These are phyloP conservation scores for Hormaphis cornu DNA, from an alignment of 1,140 invertebrate genomes.

Conservation along the genomic window DNA sequence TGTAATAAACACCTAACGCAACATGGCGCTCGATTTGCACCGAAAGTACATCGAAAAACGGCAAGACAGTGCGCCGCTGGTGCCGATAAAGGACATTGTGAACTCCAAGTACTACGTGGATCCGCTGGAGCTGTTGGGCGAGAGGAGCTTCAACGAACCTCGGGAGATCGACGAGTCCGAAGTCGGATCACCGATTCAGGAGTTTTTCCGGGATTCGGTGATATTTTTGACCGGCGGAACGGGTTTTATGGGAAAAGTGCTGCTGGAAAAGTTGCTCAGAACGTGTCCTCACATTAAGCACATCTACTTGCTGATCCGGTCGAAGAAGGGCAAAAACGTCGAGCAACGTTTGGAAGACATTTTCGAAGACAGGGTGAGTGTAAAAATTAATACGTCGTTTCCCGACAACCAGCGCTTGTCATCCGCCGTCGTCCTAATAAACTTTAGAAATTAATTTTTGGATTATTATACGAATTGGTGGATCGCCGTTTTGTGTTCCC, in stretches of 20 bases:
- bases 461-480: too few species aligned
- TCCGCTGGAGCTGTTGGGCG: constrained; percentile 35
- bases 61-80: constrained; percentile 1
- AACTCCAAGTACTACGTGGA: constrained; percentile 35
- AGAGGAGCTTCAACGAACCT: constrained; percentile 33
- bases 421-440: too few species aligned
- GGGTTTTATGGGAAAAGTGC: constrained; percentile 74
- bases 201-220: constrained; percentile 44
- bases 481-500: too few species aligned
- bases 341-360: constrained; percentile 53
- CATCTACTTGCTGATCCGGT: constrained; percentile 64
- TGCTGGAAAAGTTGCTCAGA: constrained; percentile 73
- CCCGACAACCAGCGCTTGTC: too few species aligned
- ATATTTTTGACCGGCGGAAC: constrained; percentile 47
- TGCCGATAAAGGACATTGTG: constrained; percentile 32
- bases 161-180: constrained; percentile 18
- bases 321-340: constrained; percentile 56
- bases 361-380: constrained; percentile 57
- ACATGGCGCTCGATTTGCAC: constrained; percentile 35
- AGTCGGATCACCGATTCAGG: constrained; percentile 41
- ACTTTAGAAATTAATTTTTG: too few species aligned
- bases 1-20: not conserved
- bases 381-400: not conserved
- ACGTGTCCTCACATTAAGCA: constrained; percentile 60
- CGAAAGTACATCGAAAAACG: constrained; percentile 28